A percentile compares a stretch with the other conserved stretches of the same genome.
These are phyloP conservation scores for Pseudocheirus occidentalis DNA, from an alignment of 2,797 vertebrate genomes.

Conservation along the genomic window DNA sequence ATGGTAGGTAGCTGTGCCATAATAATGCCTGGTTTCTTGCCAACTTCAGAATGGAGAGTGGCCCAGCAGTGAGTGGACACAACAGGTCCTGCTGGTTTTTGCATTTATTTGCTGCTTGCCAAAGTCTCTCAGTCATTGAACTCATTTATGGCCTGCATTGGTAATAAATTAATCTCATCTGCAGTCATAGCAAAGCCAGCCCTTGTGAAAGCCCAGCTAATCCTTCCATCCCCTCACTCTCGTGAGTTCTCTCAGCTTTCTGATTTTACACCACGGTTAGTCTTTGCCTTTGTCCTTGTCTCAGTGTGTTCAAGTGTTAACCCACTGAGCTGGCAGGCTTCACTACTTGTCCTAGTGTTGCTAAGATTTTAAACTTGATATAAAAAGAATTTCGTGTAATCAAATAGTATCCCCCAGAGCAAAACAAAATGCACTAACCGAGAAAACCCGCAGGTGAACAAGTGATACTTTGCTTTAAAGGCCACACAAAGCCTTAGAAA, in stretches of 20 bases:
- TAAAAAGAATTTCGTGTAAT: slow-evolving; percentile 80
- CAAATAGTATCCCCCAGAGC: slow-evolving; percentile 77
- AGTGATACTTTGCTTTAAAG: slow-evolving; percentile 66
- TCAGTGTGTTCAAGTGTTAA: slow-evolving; percentile 66
- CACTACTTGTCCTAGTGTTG: slow-evolving; percentile 63
- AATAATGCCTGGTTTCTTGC: slow-evolving; percentile 67
- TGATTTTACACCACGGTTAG: slow-evolving; percentile 65
- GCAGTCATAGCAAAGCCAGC: slow-evolving; percentile 21
- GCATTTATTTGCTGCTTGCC: slow-evolving; percentile 31
- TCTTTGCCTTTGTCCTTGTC: slow-evolving; percentile 72
- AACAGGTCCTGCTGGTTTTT: not conserved
- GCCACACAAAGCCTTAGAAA: slow-evolving; percentile 64
- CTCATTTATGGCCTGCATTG: slow-evolving; percentile 48
- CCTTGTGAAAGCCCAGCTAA: slow-evolving; percentile 38
- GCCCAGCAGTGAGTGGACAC: slow-evolving; percentile 39
- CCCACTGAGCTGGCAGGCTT: slow-evolving; percentile 60
- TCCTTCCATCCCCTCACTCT: slow-evolving; percentile 49
- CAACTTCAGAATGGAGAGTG: slow-evolving; percentile 52
- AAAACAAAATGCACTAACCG: slow-evolving; percentile 71
- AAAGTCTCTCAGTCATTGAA: not conserved
- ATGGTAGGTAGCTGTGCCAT: slow-evolving; percentile 46
- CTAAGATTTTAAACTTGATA: slow-evolving; percentile 77
- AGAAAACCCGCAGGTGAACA: slow-evolving; percentile 60
- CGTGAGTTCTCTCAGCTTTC: slow-evolving; percentile 64
- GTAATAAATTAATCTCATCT: slow-evolving; percentile 42